Conservation (phyloP, 2,797 vertebrate species). For the Alca torda region DNA sequence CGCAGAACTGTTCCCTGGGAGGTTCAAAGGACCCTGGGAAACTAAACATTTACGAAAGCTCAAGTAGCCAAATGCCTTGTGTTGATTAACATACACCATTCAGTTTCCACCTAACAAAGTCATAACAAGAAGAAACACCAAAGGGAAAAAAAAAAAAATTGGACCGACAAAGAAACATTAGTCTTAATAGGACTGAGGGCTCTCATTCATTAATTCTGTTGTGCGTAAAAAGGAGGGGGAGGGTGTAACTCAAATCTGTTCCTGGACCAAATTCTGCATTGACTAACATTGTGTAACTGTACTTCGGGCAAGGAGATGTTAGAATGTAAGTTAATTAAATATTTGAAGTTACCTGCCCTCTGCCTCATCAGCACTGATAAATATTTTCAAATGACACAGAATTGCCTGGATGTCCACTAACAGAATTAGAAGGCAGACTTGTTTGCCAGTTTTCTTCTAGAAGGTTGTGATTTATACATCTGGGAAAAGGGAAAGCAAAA, state of each 20-base stretch:
- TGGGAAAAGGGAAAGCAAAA: neutral
- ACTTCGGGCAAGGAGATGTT: neutral
- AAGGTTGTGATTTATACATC: neutral
- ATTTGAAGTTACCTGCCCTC: neutral
- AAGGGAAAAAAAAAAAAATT: neutral
- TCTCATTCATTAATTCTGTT: constrained; percentile 45
- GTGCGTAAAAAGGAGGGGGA: neutral
- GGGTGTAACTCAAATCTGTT: neutral
- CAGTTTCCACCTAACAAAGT: constrained; percentile 39
- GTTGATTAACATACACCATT: constrained; percentile 20
- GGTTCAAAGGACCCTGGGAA: constrained; percentile 61
- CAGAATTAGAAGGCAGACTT: neutral
- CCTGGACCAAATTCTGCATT: neutral
- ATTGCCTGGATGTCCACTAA: neutral
- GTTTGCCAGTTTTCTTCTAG: neutral
- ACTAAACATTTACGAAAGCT: neutral
- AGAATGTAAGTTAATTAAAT: neutral
- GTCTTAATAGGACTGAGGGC: constrained; percentile 25
- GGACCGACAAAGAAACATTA: neutral
- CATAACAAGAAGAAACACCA: constrained; percentile 10
- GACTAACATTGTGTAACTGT: neutral
- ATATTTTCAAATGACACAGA: neutral
- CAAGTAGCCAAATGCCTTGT: constrained; percentile 29
- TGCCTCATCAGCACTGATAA: neutral
- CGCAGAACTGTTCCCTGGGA: constrained; percentile 37